Conservation (phyloP, 2,797 vertebrate genomes). For the Myotis daubentonii region DNA sequence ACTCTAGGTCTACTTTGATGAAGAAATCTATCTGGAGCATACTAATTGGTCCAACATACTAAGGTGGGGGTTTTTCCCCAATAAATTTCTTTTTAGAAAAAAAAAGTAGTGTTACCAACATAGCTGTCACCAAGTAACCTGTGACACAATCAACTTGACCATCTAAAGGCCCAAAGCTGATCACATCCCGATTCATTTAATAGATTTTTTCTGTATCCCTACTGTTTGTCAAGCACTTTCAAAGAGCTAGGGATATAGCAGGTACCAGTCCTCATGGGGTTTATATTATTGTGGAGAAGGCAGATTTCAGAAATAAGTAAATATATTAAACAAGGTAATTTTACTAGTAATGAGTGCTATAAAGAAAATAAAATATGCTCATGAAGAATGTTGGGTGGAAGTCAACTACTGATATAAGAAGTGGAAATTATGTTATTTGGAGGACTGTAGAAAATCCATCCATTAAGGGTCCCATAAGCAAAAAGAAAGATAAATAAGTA, state of each 20-base stretch:
- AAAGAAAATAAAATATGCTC: conserved; percentile 9
- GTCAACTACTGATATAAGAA: not conserved
- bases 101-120: not conserved
- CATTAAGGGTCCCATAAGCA: not conserved
- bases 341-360: not conserved
- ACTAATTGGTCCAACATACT: not conserved
- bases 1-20: not conserved
- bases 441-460: conserved; percentile 7
- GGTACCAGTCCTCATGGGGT: not conserved
- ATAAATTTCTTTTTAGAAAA: conserved; percentile 10
- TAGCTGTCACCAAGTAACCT: conserved; percentile 26
- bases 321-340: not conserved
- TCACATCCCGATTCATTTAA: not conserved
- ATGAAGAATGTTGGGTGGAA: not conserved
- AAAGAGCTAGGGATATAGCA: not conserved
- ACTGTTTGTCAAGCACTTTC: not conserved
- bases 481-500: conserved; percentile 48
- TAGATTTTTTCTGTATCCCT: not conserved
- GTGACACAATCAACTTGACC: not conserved
- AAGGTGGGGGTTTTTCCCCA: not conserved
- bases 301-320: not conserved
- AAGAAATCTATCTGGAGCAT: conserved; percentile 1
- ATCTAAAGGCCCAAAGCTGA: not conserved
- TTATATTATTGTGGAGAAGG: conserved; percentile 20
- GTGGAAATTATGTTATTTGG: not conserved